Evolutionary conservation across 92 coral and sea anemone species (phyloP), one percentile per base, ranked within the genome.

Genomic region (Montipora capitata): DNA sequence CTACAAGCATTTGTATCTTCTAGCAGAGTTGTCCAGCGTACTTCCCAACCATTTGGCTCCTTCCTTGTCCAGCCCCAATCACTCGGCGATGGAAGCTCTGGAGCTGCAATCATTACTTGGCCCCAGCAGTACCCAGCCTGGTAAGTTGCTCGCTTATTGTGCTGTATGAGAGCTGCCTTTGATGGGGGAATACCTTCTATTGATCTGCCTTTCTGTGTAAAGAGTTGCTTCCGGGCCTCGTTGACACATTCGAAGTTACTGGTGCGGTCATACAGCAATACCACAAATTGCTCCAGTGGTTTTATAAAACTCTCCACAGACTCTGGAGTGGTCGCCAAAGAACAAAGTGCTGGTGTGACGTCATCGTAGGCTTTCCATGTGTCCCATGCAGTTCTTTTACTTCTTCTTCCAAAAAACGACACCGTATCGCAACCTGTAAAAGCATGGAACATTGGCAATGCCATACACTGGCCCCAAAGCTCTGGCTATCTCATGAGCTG

Each of bases 91-190:
- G 95, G 92, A 64, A 92, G 90, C 64, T 63, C 84, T 76, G 90
- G 88, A 17, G 51, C 70, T 14, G 81, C 69, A 52, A 52, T 82
- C 74, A 63, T 58, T 78, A 74, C 90, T 72, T 91, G 88, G 80
- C 63, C 82, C 91, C 92, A 92, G 78, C 86, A 76, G 68, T 82
- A 74, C 7, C 92, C 87, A 58, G 92, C 89, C 78, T 92, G 90
- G 74, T 92, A 87, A 5, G 92, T 72, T 40, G 87, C 79, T 45
- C 87, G 44, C 66, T 77, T 84, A 4, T 70, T 40, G 87, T 84
- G 95, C 48, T 78, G 80, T 72, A 92, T 48, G 35, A 88, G 88
- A 9, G 85, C 90, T 78, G 83, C 90, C 35, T 86, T 59, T 20
- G 95, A 79, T 12, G 90, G 95, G 3, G 86, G 82, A 42, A 92